A percentile compares a stretch with the other conserved stretches of the same genome.
These are phyloP conservation scores for Columba livia DNA, from an alignment of 2,113 vertebrate species.

Conservation along the genomic window DNA sequence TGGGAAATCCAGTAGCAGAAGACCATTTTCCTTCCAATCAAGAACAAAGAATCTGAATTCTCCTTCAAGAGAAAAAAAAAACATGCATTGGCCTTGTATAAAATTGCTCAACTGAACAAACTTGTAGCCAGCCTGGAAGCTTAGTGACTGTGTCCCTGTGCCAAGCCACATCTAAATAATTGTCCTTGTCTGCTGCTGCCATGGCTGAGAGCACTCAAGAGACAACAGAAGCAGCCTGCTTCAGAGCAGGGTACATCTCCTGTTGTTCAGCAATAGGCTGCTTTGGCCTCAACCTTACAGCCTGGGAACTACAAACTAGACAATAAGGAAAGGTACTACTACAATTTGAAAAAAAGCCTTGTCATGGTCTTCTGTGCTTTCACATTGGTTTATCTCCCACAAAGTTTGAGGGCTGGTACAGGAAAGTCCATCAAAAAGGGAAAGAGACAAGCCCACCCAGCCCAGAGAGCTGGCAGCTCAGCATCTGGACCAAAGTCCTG, in stretches of 20 bases:
- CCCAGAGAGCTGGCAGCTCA: neutral
- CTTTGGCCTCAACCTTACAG: rapidly evolving
- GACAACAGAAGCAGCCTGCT: neutral
- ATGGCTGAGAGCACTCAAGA: neutral
- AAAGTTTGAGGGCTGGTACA: neutral
- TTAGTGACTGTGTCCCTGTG: neutral
- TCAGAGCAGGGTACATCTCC: neutral
- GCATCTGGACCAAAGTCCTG: neutral
- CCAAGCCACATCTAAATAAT: slow-evolving; percentile 32
- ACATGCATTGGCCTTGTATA: neutral
- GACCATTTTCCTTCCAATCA: slow-evolving; percentile 38
- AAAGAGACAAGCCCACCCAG: neutral
- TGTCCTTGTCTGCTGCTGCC: neutral
- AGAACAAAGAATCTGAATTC: neutral
- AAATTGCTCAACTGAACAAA: slow-evolving; percentile 40
- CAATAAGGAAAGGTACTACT: neutral
- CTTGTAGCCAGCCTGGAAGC: neutral
- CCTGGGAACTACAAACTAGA: neutral
- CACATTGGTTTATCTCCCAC: neutral
- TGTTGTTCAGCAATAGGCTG: neutral
- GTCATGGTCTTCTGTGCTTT: neutral
- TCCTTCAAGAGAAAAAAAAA: neutral
- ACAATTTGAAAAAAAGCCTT: neutral
- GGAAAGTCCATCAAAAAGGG: neutral
- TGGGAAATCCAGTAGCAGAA: slow-evolving; percentile 12